A percentile compares a stretch with the other conserved stretches of the same genome.
Conservation (phyloP, 1,140 invertebrate species). For the Heliconius congener region DNA sequence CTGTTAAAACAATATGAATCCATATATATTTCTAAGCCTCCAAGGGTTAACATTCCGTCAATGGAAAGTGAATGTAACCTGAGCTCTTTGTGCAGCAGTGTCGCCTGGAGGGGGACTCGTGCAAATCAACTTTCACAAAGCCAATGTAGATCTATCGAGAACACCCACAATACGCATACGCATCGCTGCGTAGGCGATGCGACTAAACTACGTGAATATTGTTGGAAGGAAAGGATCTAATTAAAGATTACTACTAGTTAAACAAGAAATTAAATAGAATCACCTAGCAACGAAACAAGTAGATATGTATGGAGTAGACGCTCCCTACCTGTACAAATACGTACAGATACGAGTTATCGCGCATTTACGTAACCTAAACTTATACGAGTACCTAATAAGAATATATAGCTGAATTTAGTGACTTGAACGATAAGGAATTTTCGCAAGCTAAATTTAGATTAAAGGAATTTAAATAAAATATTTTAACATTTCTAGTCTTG, state of each 20-base stretch:
- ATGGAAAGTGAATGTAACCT: conserved; percentile 60
- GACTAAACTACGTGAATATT: conserved; percentile 7
- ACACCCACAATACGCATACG: conserved; percentile 42
- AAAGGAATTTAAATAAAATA: not conserved
- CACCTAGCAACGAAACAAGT: not conserved
- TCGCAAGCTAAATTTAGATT: not conserved
- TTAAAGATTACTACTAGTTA: not conserved
- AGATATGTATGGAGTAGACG: not conserved
- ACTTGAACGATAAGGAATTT: not conserved
- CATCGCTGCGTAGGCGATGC: conserved; percentile 38
- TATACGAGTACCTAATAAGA: conserved; percentile 20
- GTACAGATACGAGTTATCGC: conserved; percentile 39
- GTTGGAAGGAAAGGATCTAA: not conserved
- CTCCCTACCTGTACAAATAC: not conserved
- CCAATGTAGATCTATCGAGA: conserved; percentile 45
- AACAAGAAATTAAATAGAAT: not conserved
- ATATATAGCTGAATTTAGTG: conserved; percentile 20
- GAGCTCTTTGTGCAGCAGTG: conserved; percentile 44
- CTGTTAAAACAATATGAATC: not conserved
- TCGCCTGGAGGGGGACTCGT: conserved; percentile 46
- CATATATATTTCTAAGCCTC: not conserved
- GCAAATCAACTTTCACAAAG: conserved; percentile 72
- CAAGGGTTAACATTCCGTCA: conserved; percentile 36
- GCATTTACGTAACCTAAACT: conserved; percentile 55
- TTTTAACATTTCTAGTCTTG: not conserved